Percentiles rank a stretch among this genome's conserved stretches.
Evolutionary conservation across 2,797 vertebrate genomes (phyloP).

Genomic region (Coranthus polyacanthus): DNA sequence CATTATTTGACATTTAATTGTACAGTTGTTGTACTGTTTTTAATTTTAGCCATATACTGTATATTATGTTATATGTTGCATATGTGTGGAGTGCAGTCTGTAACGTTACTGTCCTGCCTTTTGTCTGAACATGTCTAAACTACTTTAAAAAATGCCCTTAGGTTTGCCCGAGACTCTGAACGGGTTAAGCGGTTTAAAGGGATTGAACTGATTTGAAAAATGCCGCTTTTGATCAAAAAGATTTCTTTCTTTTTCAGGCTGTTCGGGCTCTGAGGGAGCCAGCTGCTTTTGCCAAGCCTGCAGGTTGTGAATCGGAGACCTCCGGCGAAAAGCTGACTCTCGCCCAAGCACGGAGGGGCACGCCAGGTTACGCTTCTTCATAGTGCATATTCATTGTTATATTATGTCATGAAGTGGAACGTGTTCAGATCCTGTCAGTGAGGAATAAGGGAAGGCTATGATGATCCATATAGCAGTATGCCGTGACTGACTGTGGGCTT

Average conservation of each 20-base stretch:
- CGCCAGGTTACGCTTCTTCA: slow-evolving; percentile 85
- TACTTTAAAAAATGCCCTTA: slow-evolving; percentile 2
- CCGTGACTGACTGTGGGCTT: background rate
- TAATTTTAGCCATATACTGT: background rate
- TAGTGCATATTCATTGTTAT: background rate
- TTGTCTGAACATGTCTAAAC: background rate
- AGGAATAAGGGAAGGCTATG: background rate
- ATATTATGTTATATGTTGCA: background rate
- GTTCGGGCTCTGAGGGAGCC: slow-evolving; percentile 90
- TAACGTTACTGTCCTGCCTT: background rate
- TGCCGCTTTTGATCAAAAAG: slow-evolving; percentile 7
- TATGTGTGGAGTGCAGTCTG: background rate
- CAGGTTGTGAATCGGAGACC: slow-evolving; percentile 86
- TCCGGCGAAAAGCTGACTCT: slow-evolving; percentile 92
- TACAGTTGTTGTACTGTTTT: too few relatives aligned
- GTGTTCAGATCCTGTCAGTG: background rate
- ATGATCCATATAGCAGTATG: background rate
- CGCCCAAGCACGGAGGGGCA: slow-evolving; percentile 93
- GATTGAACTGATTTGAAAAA: background rate
- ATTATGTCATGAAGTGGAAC: background rate
- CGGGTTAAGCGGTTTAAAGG: background rate
- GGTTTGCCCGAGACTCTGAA: background rate
- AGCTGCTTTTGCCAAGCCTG: slow-evolving; percentile 90
- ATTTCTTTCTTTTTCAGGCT: slow-evolving; percentile 17
- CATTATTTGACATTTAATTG: background rate